phyloP scores from a whole-genome alignment of 2,888 invertebrate genomes.

The Orthosia gracilis region DNA sequence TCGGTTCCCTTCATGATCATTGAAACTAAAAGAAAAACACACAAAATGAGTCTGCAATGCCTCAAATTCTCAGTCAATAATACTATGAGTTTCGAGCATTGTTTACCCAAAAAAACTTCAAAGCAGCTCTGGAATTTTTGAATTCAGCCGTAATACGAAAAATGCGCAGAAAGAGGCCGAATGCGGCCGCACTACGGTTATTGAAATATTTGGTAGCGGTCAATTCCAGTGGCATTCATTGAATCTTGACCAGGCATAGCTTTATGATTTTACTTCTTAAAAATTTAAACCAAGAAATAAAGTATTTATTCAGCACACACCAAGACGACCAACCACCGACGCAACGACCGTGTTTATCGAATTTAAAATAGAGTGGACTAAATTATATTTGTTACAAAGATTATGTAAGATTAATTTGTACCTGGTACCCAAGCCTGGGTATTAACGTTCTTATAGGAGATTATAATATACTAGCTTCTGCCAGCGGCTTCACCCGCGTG shows the following conservation, averaged over 20 bases:
- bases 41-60: neutral
- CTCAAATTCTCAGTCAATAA: neutral
- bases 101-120: conserved; percentile 23
- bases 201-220: conserved; percentile 47
- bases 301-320: neutral
- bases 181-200: conserved; percentile 37
- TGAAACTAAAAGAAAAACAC: neutral
- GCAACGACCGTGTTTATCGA: too few relatives aligned
- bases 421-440: too few relatives aligned
- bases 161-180: conserved; percentile 22
- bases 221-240: conserved; percentile 51
- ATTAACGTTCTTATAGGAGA: too few relatives aligned
- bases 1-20: too few relatives aligned
- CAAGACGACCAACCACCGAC: too few relatives aligned
- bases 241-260: conserved; percentile 23
- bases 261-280: neutral
- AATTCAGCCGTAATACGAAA: conserved; percentile 16
- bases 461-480: too few relatives aligned
- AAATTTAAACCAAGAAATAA: neutral
- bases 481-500: too few relatives aligned
- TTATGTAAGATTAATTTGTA: neutral
- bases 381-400: neutral
- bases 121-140: conserved; percentile 17
- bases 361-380: too few relatives aligned
- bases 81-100: neutral